Conservation (phyloP, 2,888 invertebrate genomes). For the Aphodius sticticus region DNA sequence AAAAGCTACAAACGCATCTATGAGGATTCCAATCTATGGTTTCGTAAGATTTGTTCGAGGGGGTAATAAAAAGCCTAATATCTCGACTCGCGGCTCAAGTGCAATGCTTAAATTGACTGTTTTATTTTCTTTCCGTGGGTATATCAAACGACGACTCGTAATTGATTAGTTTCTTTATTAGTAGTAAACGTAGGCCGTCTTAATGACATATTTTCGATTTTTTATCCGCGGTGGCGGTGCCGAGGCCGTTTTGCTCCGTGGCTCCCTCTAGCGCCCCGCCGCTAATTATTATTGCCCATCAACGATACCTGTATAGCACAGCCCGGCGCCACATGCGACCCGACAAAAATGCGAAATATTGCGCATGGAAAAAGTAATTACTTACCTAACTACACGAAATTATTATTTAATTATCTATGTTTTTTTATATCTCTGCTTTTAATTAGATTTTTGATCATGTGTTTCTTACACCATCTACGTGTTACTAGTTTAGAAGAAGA, state of each 20-base stretch:
- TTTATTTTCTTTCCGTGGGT: background rate
- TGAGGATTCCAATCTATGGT: background rate
- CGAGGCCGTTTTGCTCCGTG: background rate
- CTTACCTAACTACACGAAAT: background rate
- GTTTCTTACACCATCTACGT: too few relatives aligned
- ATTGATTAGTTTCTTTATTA: conserved; percentile 25
- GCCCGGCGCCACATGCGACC: background rate
- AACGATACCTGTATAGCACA: background rate
- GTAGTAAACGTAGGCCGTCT: conserved; percentile 19
- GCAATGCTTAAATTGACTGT: background rate
- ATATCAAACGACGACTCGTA: conserved; percentile 12
- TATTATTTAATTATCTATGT: background rate
- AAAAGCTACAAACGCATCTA: too few relatives aligned
- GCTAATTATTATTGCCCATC: background rate
- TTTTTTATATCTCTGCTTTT: background rate
- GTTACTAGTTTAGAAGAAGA: too few relatives aligned
- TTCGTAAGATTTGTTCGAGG: background rate
- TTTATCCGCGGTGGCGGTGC: background rate
- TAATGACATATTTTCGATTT: conserved; percentile 21
- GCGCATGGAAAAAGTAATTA: background rate
- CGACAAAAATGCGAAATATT: background rate
- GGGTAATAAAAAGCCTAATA: background rate
- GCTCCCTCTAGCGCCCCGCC: background rate
- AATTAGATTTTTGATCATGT: background rate
- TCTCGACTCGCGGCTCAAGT: background rate